Conservation (phyloP, 1,140 invertebrate genomes). For the Lasioglossum baleicum region DNA sequence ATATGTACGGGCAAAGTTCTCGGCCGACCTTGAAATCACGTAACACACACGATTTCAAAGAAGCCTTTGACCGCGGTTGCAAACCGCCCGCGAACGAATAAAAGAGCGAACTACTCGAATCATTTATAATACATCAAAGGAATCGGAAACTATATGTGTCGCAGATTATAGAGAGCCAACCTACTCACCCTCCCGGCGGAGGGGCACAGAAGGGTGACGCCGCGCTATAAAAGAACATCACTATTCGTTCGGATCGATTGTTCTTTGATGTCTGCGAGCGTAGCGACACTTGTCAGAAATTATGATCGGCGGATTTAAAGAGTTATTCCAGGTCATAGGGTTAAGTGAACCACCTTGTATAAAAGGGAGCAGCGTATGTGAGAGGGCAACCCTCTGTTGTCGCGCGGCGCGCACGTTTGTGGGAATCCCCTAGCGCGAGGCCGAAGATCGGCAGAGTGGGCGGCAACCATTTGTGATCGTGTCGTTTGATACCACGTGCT, state of each 20-base stretch:
- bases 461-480: constrained; percentile 38
- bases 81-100: too few relatives aligned
- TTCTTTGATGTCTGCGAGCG: constrained; percentile 37
- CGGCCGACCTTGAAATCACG: too few relatives aligned
- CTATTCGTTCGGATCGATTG: background rate
- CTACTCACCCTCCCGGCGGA: too few relatives aligned
- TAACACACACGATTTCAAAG: too few relatives aligned
- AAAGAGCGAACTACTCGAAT: too few relatives aligned
- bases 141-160: background rate
- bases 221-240: constrained; percentile 18
- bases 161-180: background rate
- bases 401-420: constrained; percentile 31
- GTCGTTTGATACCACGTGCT: constrained; percentile 48
- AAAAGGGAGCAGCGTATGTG: constrained; percentile 57
- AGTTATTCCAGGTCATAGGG: constrained; percentile 46
- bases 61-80: too few relatives aligned
- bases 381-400: constrained; percentile 51
- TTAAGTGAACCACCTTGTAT: constrained; percentile 52
- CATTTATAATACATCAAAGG: background rate
- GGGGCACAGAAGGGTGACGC: constrained; percentile 11
- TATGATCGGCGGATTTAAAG: constrained; percentile 37
- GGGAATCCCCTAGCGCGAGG: constrained; percentile 54
- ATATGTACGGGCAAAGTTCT: too few relatives aligned
- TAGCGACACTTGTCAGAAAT: constrained; percentile 6
- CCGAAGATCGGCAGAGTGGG: constrained; percentile 46